These are phyloP conservation scores for Phyto melanocephala DNA, from an alignment of 2,888 invertebrate species.

Conservation along the genomic window DNA sequence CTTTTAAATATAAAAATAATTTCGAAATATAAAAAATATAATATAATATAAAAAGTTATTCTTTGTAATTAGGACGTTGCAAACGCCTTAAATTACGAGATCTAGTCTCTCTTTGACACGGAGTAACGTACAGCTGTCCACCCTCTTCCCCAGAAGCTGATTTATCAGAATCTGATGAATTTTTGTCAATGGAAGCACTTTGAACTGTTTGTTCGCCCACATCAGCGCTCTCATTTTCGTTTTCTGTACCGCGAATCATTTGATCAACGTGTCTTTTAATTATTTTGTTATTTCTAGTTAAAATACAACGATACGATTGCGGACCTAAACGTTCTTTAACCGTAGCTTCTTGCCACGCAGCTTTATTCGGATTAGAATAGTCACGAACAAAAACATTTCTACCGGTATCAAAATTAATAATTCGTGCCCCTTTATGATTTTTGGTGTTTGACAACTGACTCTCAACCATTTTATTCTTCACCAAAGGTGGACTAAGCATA, in stretches of 20 bases:
- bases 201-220: neutral
- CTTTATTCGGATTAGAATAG: conserved; percentile 47
- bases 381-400: conserved; percentile 37
- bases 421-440: conserved; percentile 29
- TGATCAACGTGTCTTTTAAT: conserved; percentile 34
- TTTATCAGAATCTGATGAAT: neutral
- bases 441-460: conserved; percentile 30
- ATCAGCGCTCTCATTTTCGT: neutral
- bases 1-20: neutral
- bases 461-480: conserved; percentile 24
- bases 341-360: conserved; percentile 39
- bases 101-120: neutral
- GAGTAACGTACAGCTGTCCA: neutral
- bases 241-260: neutral
- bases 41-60: neutral
- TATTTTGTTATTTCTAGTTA: conserved; percentile 12
- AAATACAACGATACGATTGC: conserved; percentile 20
- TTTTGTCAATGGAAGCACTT: neutral
- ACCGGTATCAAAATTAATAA: neutral
- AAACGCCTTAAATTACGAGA: conserved; percentile 18
- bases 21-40: too few species aligned
- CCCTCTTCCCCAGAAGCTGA: neutral
- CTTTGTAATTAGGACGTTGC: conserved; percentile 20
- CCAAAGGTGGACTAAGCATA: conserved; percentile 37
- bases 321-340: conserved; percentile 33